phyloP scores from a whole-genome alignment of 2,113 vertebrate species.

The Oophaga pumilio region DNA sequence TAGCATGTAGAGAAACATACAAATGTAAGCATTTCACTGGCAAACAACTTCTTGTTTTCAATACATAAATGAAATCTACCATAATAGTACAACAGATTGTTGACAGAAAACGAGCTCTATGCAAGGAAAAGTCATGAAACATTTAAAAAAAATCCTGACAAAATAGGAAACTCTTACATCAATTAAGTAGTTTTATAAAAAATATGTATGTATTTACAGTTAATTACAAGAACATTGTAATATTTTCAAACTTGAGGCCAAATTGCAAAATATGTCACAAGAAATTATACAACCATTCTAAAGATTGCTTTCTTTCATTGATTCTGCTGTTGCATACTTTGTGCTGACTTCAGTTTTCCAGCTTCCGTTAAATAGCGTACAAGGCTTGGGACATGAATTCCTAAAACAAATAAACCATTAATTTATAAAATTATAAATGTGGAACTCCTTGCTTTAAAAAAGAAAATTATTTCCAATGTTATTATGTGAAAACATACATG shows the following conservation, averaged over 20 bases:
- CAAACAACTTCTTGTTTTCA: too few species aligned
- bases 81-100: too few species aligned
- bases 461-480: too few species aligned
- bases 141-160: not conserved
- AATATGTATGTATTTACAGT: not conserved
- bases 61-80: too few species aligned
- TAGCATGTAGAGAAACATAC: too few species aligned
- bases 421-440: not conserved
- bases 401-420: not conserved
- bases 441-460: too few species aligned
- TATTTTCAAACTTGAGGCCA: not conserved
- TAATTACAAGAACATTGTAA: not conserved
- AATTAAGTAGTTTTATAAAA: not conserved
- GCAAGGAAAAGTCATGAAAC: not conserved
- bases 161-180: not conserved
- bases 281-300: not conserved
- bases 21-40: too few species aligned
- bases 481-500: not conserved
- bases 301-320: not conserved
- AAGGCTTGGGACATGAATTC: constrained; percentile 37
- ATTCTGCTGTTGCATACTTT: not conserved
- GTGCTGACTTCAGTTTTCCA: constrained; percentile 1
- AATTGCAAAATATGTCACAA: not conserved
- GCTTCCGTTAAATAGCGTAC: constrained; percentile 19
- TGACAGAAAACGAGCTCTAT: not conserved